Evolutionary conservation across 2,797 vertebrate species (phyloP), one percentile per base, ranked within the genome.

Genomic region (Setipinna tenuifilis): DNA sequence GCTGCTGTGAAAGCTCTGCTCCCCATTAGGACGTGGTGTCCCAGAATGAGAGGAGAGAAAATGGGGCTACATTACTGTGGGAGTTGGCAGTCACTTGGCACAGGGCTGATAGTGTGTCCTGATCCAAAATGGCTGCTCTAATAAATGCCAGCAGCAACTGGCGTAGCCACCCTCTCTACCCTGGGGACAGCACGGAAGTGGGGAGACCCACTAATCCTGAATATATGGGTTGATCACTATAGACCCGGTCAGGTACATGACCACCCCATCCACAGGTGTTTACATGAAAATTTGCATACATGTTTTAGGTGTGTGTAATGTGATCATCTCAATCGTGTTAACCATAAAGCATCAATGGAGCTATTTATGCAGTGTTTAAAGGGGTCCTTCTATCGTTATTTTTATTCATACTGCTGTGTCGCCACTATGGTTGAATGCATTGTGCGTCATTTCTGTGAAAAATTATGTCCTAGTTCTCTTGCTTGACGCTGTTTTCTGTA

Each of bases 21-120:
- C 31, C 31, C 7, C 17, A 21, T 41, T 9, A 78, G 71, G 71
- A 78, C 71, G 21, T 4, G 17, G 19, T 78, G 71, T 44, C 71
- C 71, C 71, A 78, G 71, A 78, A 78, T 44, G 71, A 78, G 71
- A 31, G 28, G 3, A 35, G 14, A 21, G 71, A 78, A 78, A 44
- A 44, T 78, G 71, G 71, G 71, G 14, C 71, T 78, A 17, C 71
- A 21, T 21, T 14, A 17, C 71, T 75, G 68, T 35, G 68, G 23
- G 62, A 68, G 62, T 2, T 25, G 14, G 71, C 71, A 44, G 71
- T 31, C 65, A 17, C 12, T 16, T 31, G 28, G 28, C 65, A 71
- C 25, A 1, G 65, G 12, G 17, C 31, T 35, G 68, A 1, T 71
- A 14, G 68, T 0, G 16, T 1, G 25, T 44, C 35, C 6, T 78